Percentiles rank a stretch among this genome's conserved stretches.
Conservation (phyloP, 2,888 invertebrate species). For the Sipunculus nudus region DNA sequence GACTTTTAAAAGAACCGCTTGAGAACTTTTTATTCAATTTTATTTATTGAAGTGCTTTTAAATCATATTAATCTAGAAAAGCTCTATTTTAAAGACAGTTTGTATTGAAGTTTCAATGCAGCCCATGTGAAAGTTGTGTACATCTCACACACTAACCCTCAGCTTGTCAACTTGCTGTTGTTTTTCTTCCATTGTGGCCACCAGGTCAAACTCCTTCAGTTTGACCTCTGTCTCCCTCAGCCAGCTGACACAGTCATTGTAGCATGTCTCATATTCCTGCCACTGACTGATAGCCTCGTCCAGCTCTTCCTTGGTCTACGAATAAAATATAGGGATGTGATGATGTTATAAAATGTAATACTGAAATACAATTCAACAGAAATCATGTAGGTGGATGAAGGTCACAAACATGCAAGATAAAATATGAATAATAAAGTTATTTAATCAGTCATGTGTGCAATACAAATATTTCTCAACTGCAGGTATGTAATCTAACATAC, state of each 20-base stretch:
- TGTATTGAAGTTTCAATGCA: neutral
- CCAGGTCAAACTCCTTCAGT: constrained; percentile 70
- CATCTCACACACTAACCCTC: neutral
- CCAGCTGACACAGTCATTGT: constrained; percentile 87
- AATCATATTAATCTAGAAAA: too few species aligned
- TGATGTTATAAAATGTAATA: neutral
- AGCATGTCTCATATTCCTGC: constrained; percentile 88
- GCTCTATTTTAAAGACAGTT: too few species aligned
- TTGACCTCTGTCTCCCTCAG: constrained; percentile 87
- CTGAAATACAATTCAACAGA: too few species aligned
- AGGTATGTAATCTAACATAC: too few species aligned
- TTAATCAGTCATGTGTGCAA: neutral
- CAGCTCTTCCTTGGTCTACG: constrained; percentile 67
- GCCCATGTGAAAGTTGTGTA: neutral
- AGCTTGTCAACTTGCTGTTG: constrained; percentile 56
- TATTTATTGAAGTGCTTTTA: neutral
- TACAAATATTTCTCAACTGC: too few species aligned
- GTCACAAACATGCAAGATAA: too few species aligned
- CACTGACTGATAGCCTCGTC: constrained; percentile 88
- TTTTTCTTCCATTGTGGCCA: constrained; percentile 56
- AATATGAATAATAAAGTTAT: neutral
- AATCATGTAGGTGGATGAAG: too few species aligned
- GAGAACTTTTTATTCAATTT: neutral
- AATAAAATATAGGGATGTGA: neutral
- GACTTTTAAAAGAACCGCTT: neutral